phyloP scores from a whole-genome alignment of 2,888 invertebrate genomes.

The Aphodius granarius region DNA sequence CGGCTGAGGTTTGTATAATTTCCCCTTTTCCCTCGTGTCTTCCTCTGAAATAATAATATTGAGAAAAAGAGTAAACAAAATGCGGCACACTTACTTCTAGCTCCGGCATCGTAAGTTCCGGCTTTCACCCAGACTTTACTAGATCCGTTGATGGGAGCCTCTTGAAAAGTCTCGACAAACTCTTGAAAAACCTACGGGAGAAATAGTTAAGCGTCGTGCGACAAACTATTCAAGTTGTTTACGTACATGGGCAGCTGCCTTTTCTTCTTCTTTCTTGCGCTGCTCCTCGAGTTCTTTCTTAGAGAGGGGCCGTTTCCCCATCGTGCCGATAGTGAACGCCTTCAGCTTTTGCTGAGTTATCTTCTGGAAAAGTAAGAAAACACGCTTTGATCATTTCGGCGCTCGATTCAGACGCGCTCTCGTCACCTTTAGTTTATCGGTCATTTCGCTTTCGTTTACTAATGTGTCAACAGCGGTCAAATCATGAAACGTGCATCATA shows the following conservation, averaged over 20 bases:
- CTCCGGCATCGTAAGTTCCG: slow-evolving; percentile 94
- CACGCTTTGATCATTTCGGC: neutral
- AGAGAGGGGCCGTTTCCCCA: slow-evolving; percentile 74
- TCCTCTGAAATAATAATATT: slow-evolving; percentile 64
- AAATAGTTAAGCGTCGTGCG: neutral
- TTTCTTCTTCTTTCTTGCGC: slow-evolving; percentile 84
- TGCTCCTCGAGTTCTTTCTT: slow-evolving; percentile 84
- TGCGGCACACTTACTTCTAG: slow-evolving; percentile 74
- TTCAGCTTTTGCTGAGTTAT: slow-evolving; percentile 71
- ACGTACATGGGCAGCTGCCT: slow-evolving; percentile 86
- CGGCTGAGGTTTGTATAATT: slow-evolving; percentile 89
- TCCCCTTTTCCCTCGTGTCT: slow-evolving; percentile 85
- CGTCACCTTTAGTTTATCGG: slow-evolving; percentile 17
- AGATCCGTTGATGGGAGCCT: slow-evolving; percentile 73
- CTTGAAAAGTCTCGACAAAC: slow-evolving; percentile 96
- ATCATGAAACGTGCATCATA: neutral
- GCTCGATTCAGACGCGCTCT: neutral
- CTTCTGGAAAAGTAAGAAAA: slow-evolving; percentile 33
- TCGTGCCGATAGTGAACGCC: slow-evolving; percentile 74
- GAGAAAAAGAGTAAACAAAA: neutral
- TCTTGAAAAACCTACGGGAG: slow-evolving; percentile 84
- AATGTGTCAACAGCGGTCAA: neutral
- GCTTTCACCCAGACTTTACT: slow-evolving; percentile 97
- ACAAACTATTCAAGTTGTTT: no score
- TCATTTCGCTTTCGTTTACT: neutral